These are phyloP conservation scores for Acanthurus leucopareius DNA, from an alignment of 2,797 vertebrate species.

Conservation along the genomic window DNA sequence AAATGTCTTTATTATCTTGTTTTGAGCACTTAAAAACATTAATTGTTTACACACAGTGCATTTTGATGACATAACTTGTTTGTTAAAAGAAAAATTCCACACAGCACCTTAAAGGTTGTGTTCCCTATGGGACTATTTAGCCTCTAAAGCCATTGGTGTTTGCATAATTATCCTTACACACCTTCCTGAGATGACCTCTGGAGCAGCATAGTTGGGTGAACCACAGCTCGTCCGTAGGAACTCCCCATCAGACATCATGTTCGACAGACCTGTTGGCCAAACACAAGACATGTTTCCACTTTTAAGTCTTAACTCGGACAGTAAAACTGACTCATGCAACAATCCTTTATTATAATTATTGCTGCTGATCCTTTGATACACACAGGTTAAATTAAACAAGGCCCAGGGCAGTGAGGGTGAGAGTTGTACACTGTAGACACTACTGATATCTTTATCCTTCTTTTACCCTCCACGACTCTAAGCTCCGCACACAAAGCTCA, in stretches of 20 bases:
- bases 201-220: conserved; percentile 98
- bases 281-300: conserved; percentile 21
- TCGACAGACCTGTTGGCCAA: conserved; percentile 91
- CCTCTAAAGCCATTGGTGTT: neutral
- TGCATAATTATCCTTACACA: conserved; percentile 65
- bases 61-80: no score
- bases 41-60: no score
- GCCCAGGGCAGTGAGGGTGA: neutral
- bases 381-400: conserved; percentile 22
- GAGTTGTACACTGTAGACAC: conserved; percentile 10
- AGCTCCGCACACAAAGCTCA: conserved; percentile 67
- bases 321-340: neutral
- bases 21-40: no score
- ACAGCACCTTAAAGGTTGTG: neutral
- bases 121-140: neutral
- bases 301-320: conserved; percentile 12
- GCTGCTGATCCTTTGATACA: conserved; percentile 34
- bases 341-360: conserved; percentile 11
- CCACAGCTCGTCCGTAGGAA: conserved; percentile 99
- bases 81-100: neutral
- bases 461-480: conserved; percentile 51
- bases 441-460: conserved; percentile 63
- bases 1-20: no score
- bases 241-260: conserved; percentile 99
- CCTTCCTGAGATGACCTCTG: conserved; percentile 99